A percentile compares a stretch with the other conserved stretches of the same genome.
These are phyloP conservation scores for Acestrorhynchus altus DNA, from an alignment of 2,797 vertebrate genomes.

Conservation along the genomic window DNA sequence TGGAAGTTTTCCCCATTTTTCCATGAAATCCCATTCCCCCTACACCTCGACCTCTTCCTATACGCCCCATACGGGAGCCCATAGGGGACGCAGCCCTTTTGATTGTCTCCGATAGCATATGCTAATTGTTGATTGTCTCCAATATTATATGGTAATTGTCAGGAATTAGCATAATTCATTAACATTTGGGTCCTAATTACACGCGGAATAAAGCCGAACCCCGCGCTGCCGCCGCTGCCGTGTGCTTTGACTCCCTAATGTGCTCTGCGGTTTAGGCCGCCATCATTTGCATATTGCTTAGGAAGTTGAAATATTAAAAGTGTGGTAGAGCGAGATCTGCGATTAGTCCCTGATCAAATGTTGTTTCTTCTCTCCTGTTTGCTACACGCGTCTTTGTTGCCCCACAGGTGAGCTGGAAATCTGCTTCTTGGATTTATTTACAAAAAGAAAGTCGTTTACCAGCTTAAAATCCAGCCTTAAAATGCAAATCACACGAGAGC, in stretches of 20 bases:
- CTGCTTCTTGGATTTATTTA: slow-evolving; percentile 55
- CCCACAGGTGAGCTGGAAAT: slow-evolving; percentile 72
- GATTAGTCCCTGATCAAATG: slow-evolving; percentile 78
- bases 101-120: slow-evolving; percentile 79
- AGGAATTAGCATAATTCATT: slow-evolving; percentile 84
- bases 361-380: slow-evolving; percentile 69
- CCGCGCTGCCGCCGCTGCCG: slow-evolving; percentile 54
- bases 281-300: slow-evolving; percentile 75
- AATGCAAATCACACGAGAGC: slow-evolving; percentile 65
- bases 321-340: slow-evolving; percentile 71
- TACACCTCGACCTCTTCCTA: slow-evolving; percentile 57
- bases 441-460: slow-evolving; percentile 56
- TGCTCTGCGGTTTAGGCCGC: slow-evolving; percentile 64
- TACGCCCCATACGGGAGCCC: slow-evolving; percentile 65
- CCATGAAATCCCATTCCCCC: slow-evolving; percentile 4
- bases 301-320: slow-evolving; percentile 74
- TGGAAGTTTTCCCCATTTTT: slow-evolving; percentile 11
- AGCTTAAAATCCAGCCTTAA: slow-evolving; percentile 52
- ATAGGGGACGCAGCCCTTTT: slow-evolving; percentile 72
- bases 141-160: slow-evolving; percentile 84
- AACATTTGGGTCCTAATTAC: slow-evolving; percentile 84
- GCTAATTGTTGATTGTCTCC: slow-evolving; percentile 83
- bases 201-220: slow-evolving; percentile 72
- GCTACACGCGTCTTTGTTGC: slow-evolving; percentile 64
- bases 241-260: slow-evolving; percentile 78